Evolutionary conservation across 64 coral and sea anemone species (phyloP).

Genomic region (Pachyseris speciosa): DNA sequence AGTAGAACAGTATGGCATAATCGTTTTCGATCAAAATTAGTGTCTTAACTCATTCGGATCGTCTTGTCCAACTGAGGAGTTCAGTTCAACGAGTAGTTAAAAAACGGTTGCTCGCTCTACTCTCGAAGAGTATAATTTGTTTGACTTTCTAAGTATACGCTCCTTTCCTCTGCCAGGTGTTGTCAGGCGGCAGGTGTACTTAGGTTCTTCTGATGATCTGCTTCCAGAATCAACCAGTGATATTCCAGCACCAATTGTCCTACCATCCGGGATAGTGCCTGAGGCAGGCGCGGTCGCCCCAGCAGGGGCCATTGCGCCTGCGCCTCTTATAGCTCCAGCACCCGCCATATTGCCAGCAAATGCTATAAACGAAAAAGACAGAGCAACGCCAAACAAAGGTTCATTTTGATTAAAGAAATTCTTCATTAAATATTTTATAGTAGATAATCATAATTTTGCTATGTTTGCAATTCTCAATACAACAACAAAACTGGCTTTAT

Average conservation of each 20-base stretch:
- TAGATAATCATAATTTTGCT: background rate
- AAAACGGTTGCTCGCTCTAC: too few species aligned
- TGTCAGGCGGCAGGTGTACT: conserved; percentile 12
- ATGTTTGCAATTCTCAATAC: too few species aligned
- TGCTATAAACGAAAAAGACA: conserved; percentile 84
- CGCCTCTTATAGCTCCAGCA: conserved; percentile 80
- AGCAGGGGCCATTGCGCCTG: conserved; percentile 64
- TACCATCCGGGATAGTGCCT: conserved; percentile 59
- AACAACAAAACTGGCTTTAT: too few species aligned
- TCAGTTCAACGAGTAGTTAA: too few species aligned
- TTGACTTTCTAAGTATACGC: background rate
- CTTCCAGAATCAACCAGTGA: conserved; percentile 9
- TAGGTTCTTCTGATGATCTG: background rate
- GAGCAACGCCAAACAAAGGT: conserved; percentile 31
- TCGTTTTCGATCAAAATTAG: too few species aligned
- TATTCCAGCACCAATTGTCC: conserved; percentile 67
- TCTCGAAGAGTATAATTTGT: too few species aligned
- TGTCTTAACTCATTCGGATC: too few species aligned
- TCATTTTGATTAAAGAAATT: background rate
- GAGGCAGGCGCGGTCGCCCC: conserved; percentile 48
- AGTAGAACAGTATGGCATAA: too few species aligned
- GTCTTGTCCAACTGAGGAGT: too few species aligned
- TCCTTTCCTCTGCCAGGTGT: background rate
- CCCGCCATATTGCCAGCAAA: conserved; percentile 72
- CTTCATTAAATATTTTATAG: background rate